These are phyloP conservation scores for Clarias platycephalus DNA, from an alignment of 2,797 vertebrate species.

Conservation along the genomic window DNA sequence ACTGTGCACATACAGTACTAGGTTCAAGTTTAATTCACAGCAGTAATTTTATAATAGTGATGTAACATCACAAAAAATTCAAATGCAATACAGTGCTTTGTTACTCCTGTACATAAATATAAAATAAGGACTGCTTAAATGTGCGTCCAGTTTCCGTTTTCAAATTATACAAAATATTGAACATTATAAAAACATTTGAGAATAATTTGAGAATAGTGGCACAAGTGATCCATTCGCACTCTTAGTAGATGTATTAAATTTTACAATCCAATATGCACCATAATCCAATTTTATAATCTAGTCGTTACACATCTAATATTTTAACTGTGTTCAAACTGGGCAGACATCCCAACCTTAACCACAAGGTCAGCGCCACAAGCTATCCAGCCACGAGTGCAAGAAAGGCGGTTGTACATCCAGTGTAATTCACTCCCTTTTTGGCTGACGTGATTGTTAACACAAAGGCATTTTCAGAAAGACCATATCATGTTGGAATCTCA, in stretches of 20 bases:
- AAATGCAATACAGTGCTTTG: background rate
- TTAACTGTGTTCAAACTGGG: background rate
- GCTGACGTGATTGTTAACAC: background rate
- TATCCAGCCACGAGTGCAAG: background rate
- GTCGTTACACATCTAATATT: background rate
- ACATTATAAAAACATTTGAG: background rate
- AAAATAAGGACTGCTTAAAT: background rate
- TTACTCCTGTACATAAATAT: background rate
- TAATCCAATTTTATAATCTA: background rate
- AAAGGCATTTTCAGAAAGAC: background rate
- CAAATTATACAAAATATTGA: background rate
- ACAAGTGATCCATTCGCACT: background rate
- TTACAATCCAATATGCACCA: background rate
- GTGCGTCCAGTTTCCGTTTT: background rate
- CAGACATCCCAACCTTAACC: background rate
- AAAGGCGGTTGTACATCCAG: background rate
- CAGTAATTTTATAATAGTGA: background rate
- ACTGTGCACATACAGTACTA: background rate
- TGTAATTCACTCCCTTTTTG: background rate
- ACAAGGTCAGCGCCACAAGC: background rate
- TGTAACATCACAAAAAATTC: background rate
- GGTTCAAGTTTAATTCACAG: background rate
- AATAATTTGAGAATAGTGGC: background rate
- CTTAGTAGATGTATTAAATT: background rate
- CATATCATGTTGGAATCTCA: constrained; percentile 3